These are phyloP conservation scores for Pardosa pseudoannulata DNA, from an alignment of 2,888 invertebrate genomes.

Conservation along the genomic window DNA sequence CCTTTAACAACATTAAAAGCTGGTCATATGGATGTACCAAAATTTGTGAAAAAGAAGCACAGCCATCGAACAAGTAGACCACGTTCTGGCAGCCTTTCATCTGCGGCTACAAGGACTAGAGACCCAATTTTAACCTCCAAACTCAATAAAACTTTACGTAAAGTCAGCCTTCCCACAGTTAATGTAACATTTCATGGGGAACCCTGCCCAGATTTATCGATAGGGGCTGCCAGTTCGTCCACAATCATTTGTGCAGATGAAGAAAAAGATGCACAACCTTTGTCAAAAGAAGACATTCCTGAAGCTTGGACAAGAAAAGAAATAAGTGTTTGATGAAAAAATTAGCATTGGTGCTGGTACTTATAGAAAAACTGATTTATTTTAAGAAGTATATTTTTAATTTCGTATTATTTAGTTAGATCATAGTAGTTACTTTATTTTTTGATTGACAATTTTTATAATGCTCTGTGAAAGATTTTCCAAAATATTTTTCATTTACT, in stretches of 20 bases:
- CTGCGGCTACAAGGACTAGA: conserved; percentile 56
- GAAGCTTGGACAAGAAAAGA: conserved; percentile 59
- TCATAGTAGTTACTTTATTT: neutral
- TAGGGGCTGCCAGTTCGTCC: conserved; percentile 71
- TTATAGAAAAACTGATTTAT: too few relatives aligned
- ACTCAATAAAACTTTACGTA: conserved; percentile 60
- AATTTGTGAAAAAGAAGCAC: conserved; percentile 71
- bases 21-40: conserved; percentile 55
- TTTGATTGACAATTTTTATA: neutral
- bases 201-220: conserved; percentile 62
- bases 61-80: conserved; percentile 52
- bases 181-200: conserved; percentile 72
- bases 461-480: neutral
- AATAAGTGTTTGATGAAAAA: conserved; percentile 53
- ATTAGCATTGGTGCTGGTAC: too few relatives aligned
- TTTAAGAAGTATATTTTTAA: conserved; percentile 9
- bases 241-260: conserved; percentile 73
- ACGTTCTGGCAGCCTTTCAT: conserved; percentile 74
- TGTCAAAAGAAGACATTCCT: conserved; percentile 52
- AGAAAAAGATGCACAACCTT: conserved; percentile 57
- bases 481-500: neutral
- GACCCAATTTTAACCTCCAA: conserved; percentile 59
- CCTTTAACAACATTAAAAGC: conserved; percentile 75
- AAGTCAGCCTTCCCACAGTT: conserved; percentile 74
- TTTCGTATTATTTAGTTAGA: neutral